A percentile compares a stretch with the other conserved stretches of the same genome.
phyloP scores from a whole-genome alignment of 2,888 invertebrate species.

The Biston stratarius region DNA sequence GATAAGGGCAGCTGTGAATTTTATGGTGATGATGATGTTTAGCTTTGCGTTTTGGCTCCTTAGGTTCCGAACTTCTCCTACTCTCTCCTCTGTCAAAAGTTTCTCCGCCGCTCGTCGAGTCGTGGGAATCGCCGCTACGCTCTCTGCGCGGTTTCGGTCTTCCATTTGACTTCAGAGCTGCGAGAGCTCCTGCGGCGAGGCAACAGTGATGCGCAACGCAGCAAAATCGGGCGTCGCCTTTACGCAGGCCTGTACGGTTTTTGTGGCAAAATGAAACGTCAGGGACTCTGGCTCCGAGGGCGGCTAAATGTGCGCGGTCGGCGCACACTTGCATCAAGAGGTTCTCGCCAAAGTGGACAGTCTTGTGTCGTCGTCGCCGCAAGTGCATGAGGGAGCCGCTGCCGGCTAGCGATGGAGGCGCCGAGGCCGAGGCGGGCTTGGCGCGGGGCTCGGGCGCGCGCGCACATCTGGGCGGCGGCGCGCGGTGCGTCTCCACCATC shows the following conservation, averaged over 20 bases:
- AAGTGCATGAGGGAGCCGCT: constrained; percentile 85
- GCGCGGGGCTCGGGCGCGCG: constrained; percentile 76
- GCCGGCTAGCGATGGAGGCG: constrained; percentile 84
- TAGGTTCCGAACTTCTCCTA: constrained; percentile 58
- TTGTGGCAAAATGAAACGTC: constrained; percentile 83
- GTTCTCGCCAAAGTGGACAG: constrained; percentile 92
- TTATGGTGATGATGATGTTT: constrained; percentile 79
- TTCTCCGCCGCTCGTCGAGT: constrained; percentile 76
- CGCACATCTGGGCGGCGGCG: constrained; percentile 80
- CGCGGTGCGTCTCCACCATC: constrained; percentile 85
- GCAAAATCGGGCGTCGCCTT: constrained; percentile 79
- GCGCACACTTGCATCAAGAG: constrained; percentile 91
- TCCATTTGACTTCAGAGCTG: constrained; percentile 72
- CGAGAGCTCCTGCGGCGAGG: constrained; percentile 75
- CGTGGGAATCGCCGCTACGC: constrained; percentile 78
- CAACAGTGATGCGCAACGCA: constrained; percentile 84
- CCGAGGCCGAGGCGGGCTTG: constrained; percentile 85
- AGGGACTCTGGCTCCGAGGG: constrained; percentile 80
- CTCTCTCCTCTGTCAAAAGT: constrained; percentile 74
- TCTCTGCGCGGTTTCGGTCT: constrained; percentile 73
- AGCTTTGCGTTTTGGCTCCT: constrained; percentile 69
- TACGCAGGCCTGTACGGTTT: constrained; percentile 74
- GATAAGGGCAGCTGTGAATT: constrained; percentile 78
- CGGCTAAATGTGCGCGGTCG: constrained; percentile 87
- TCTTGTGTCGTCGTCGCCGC: constrained; percentile 91